Conservation (phyloP, 2,113 vertebrate species). For the Neogale vison region DNA sequence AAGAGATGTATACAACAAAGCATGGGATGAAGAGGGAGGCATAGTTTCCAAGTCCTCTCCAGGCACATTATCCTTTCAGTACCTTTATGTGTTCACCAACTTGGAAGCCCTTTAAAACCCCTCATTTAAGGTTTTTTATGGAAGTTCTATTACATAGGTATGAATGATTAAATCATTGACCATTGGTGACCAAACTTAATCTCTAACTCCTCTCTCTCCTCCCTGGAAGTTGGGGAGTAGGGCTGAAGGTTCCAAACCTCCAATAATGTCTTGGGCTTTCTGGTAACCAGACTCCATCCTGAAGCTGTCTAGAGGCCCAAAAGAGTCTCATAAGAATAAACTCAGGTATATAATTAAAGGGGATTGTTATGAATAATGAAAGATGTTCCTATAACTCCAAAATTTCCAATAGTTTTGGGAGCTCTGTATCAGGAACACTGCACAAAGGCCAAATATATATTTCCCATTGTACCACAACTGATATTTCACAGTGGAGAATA, state of each 20-base stretch:
- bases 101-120: not conserved
- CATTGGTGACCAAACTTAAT: not conserved
- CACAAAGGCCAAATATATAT: not conserved
- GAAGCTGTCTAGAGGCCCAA: not conserved
- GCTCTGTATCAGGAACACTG: not conserved
- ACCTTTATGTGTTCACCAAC: not conserved
- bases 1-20: not conserved
- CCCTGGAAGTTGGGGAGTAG: not conserved
- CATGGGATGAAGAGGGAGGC: too few relatives aligned
- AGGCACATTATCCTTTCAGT: not conserved
- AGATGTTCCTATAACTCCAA: not conserved
- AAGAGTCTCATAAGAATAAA: not conserved
- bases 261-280: not conserved
- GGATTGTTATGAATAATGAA: not conserved
- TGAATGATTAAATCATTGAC: not conserved
- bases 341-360: not conserved
- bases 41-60: not conserved
- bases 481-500: not conserved
- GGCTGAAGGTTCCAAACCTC: not conserved
- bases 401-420: not conserved
- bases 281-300: not conserved
- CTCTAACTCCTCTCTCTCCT: not conserved
- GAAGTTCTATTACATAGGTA: not conserved
- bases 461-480: not conserved
- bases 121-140: not conserved